phyloP scores from a whole-genome alignment of 64 coral and sea anemone species.

The Astreopora myriophthalma region DNA sequence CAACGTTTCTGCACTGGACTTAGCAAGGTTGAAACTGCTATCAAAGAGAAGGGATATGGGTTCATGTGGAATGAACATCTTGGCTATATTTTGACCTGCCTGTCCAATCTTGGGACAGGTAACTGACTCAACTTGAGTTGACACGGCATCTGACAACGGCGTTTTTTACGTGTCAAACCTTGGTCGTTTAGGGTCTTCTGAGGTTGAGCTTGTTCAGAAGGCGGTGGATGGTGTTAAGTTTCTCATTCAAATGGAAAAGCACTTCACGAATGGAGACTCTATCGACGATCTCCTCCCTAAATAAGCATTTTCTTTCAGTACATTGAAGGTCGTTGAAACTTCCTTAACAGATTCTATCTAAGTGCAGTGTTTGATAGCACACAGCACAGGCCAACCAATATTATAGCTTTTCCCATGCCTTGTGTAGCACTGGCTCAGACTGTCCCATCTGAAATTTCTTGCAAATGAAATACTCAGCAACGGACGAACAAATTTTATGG shows the following conservation, averaged over 20 bases:
- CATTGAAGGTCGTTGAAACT: neutral
- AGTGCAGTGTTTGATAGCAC: neutral
- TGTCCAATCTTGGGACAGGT: slow-evolving; percentile 89
- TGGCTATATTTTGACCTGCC: slow-evolving; percentile 82
- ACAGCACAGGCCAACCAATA: neutral
- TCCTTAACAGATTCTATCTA: neutral
- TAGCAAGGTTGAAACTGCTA: slow-evolving; percentile 79
- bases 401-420: neutral
- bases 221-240: slow-evolving; percentile 88
- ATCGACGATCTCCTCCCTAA: slow-evolving; percentile 72
- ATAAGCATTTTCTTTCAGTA: neutral
- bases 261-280: slow-evolving; percentile 73
- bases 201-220: slow-evolving; percentile 87
- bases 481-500: neutral
- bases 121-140: slow-evolving; percentile 32
- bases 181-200: slow-evolving; percentile 81
- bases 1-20: slow-evolving; percentile 88
- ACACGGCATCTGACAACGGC: slow-evolving; percentile 84
- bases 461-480: neutral
- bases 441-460: neutral
- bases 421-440: neutral
- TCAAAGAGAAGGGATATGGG: slow-evolving; percentile 78
- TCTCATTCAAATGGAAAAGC: slow-evolving; percentile 83
- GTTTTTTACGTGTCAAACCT: slow-evolving; percentile 90
- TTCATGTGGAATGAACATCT: slow-evolving; percentile 95